A percentile compares a stretch with the other conserved stretches of the same genome.
These are phyloP conservation scores for Synergus umbraculus DNA, from an alignment of 2,888 invertebrate genomes.

Conservation along the genomic window DNA sequence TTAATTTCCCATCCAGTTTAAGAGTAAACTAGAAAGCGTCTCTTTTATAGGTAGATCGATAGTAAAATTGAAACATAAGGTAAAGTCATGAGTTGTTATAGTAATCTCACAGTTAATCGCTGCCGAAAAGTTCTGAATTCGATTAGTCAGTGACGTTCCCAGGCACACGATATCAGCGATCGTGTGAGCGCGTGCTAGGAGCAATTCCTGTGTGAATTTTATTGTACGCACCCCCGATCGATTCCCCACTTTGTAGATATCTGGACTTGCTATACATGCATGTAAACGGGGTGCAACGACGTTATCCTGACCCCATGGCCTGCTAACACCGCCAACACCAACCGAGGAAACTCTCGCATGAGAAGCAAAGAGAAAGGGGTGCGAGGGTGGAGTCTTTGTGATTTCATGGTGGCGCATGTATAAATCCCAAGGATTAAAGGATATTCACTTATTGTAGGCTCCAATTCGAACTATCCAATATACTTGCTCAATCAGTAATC, in stretches of 20 bases:
- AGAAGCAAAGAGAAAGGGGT: conserved; percentile 51
- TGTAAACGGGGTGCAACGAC: not conserved
- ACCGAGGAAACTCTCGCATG: not conserved
- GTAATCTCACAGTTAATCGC: conserved; percentile 47
- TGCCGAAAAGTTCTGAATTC: conserved; percentile 69
- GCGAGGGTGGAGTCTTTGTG: conserved; percentile 59
- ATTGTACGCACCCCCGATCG: conserved; percentile 68
- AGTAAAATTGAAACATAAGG: conserved; percentile 32
- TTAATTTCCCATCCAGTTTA: not conserved
- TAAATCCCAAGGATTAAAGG: conserved; percentile 56
- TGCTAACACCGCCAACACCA: conserved; percentile 50
- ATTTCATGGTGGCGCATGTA: conserved; percentile 71
- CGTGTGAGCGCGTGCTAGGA: conserved; percentile 73
- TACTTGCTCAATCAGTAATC: not conserved
- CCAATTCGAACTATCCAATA: conserved; percentile 5
- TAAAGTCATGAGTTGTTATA: conserved; percentile 8
- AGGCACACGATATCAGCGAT: conserved; percentile 70
- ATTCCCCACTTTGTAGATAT: conserved; percentile 46
- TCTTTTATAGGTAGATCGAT: not conserved
- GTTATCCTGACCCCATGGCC: conserved; percentile 47
- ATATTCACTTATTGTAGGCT: conserved; percentile 10
- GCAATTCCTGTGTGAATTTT: conserved; percentile 75
- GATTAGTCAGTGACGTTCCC: conserved; percentile 74
- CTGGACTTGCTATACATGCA: conserved; percentile 39
- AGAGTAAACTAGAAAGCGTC: not conserved